Conservation (phyloP, 2,888 invertebrate genomes). For the Ormyrus thymus region DNA sequence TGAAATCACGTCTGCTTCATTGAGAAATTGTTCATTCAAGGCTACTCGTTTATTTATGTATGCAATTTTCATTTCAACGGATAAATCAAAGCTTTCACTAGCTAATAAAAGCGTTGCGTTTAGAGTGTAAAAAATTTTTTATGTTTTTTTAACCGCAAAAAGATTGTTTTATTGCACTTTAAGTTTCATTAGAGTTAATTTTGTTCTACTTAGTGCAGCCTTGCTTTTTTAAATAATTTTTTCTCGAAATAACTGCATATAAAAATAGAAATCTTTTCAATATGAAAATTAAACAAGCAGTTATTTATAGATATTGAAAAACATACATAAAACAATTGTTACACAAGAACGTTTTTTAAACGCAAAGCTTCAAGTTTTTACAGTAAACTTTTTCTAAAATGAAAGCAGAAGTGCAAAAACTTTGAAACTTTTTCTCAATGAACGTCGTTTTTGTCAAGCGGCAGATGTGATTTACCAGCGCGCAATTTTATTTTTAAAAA, state of each 20-base stretch:
- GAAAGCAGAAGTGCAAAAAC: not conserved
- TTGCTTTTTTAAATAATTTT: not conserved
- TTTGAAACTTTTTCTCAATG: slow-evolving; percentile 18
- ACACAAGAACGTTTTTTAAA: not conserved
- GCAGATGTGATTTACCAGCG: not conserved
- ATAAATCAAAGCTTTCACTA: too few relatives aligned
- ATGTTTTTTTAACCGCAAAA: not conserved
- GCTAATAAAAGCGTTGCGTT: too few relatives aligned
- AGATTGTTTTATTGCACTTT: too few relatives aligned
- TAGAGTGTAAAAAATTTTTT: not conserved
- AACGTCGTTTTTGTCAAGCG: not conserved
- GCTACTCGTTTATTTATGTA: not conserved
- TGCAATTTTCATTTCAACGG: too few relatives aligned
- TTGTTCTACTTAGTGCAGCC: slow-evolving; percentile 18
- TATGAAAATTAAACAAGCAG: not conserved
- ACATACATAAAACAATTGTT: not conserved
- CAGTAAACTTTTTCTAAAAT: not conserved
- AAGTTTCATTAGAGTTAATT: not conserved
- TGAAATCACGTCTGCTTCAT: not conserved
- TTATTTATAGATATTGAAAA: not conserved
- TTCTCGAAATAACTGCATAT: not conserved
- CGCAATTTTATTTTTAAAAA: not conserved
- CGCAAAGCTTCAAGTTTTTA: not conserved
- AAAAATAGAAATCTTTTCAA: not conserved
- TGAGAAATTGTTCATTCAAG: not conserved